These are phyloP conservation scores for Pomatorhinus ruficollis DNA, from an alignment of 2,113 vertebrate species.

Conservation along the genomic window DNA sequence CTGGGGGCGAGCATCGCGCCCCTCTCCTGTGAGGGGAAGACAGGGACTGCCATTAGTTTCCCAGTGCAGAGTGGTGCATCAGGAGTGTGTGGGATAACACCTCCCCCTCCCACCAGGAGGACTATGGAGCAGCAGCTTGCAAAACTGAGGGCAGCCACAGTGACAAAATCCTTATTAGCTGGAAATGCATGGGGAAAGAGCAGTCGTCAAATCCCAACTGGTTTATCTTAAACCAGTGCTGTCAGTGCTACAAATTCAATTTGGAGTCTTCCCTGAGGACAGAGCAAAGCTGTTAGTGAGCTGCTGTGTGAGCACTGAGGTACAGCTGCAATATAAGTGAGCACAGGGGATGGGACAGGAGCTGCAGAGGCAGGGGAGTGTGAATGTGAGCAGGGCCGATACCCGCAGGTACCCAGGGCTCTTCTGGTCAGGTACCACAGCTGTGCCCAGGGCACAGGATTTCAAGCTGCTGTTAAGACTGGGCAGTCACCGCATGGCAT, in stretches of 20 bases:
- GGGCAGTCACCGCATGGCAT: background rate
- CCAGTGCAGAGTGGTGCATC: accelerated
- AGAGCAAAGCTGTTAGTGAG: background rate
- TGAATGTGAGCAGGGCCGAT: background rate
- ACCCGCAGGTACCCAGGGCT: background rate
- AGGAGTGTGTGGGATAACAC: background rate
- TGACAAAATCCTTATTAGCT: slow-evolving; percentile 51
- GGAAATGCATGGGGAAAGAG: slow-evolving; percentile 4
- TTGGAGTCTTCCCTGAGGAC: slow-evolving; percentile 36
- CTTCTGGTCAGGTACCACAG: background rate
- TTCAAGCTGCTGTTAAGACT: background rate
- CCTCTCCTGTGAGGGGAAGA: background rate
- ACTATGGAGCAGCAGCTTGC: background rate
- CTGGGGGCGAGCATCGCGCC: background rate
- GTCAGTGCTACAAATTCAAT: slow-evolving; percentile 47
- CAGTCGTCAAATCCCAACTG: background rate
- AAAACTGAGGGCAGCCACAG: background rate
- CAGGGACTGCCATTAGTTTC: background rate
- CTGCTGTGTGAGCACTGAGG: background rate
- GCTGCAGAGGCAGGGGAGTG: background rate
- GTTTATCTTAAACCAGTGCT: slow-evolving; percentile 46
- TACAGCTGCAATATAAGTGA: background rate
- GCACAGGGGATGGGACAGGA: background rate
- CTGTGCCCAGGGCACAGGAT: background rate
- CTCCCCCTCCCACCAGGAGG: background rate